Conservation (phyloP, 1,140 invertebrate genomes). For the Drosophila dunni region DNA sequence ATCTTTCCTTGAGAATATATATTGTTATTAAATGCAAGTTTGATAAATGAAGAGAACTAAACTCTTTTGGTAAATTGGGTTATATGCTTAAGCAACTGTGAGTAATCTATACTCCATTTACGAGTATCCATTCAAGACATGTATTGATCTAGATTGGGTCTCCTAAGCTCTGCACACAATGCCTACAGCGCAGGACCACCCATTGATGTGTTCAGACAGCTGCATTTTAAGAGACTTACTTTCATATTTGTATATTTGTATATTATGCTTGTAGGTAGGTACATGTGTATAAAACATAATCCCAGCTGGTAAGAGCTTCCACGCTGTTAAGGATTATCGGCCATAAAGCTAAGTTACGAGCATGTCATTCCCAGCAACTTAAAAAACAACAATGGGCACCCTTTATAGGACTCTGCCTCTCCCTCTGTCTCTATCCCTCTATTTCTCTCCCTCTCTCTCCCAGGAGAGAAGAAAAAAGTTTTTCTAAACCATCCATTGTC, state of each 20-base stretch:
- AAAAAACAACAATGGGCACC: slow-evolving; percentile 51
- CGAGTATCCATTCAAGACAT: slow-evolving; percentile 4
- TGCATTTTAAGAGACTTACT: slow-evolving; percentile 21
- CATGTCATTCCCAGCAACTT: slow-evolving; percentile 50
- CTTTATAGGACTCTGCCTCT: slow-evolving; percentile 33
- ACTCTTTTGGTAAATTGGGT: too few relatives aligned
- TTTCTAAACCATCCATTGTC: slow-evolving; percentile 64
- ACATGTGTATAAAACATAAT: slow-evolving; percentile 24
- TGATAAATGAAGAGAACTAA: too few relatives aligned
- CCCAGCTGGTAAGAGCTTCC: slow-evolving; percentile 52
- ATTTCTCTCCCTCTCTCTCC: slow-evolving; percentile 1
- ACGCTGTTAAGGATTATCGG: slow-evolving; percentile 60
- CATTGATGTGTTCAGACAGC: slow-evolving; percentile 18
- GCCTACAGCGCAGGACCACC: slow-evolving; percentile 23
- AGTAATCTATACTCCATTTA: not conserved
- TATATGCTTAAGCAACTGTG: too few relatives aligned
- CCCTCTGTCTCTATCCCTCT: not conserved
- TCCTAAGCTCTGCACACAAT: slow-evolving; percentile 5
- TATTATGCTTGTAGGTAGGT: not conserved
- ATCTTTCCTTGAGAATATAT: too few relatives aligned
- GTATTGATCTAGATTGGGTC: slow-evolving; percentile 12
- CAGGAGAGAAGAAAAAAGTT: slow-evolving; percentile 33
- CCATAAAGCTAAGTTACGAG: slow-evolving; percentile 55
- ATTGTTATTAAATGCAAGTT: too few relatives aligned
- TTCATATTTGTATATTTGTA: slow-evolving; percentile 18